These are phyloP conservation scores for Cynaeus angustus DNA, from an alignment of 2,888 invertebrate genomes.

Conservation along the genomic window DNA sequence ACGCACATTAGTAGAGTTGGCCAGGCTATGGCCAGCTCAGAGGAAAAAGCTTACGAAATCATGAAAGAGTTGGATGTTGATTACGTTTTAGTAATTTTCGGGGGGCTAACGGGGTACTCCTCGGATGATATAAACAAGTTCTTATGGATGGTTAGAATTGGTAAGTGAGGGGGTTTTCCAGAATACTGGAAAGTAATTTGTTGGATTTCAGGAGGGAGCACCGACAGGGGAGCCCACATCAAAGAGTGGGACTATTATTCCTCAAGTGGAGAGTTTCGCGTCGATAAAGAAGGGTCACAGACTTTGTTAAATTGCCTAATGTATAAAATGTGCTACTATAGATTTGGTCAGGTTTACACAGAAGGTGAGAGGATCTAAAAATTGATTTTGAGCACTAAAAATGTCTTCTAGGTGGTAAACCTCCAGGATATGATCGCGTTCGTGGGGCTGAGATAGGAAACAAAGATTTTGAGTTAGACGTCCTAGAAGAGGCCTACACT, in stretches of 20 bases:
- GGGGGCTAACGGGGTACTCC: slow-evolving; percentile 98
- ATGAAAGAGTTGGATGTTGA: slow-evolving; percentile 98
- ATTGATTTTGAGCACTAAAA: neutral
- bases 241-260: slow-evolving; percentile 98
- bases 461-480: slow-evolving; percentile 97
- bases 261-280: slow-evolving; percentile 94
- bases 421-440: slow-evolving; percentile 97
- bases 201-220: slow-evolving; percentile 80
- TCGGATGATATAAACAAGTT: slow-evolving; percentile 99
- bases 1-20: slow-evolving; percentile 97
- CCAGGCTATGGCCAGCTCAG: slow-evolving; percentile 98
- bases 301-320: slow-evolving; percentile 96
- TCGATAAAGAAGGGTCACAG: slow-evolving; percentile 95
- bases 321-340: slow-evolving; percentile 99
- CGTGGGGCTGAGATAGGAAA: slow-evolving; percentile 98
- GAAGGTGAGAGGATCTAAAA: slow-evolving; percentile 78
- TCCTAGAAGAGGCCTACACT: slow-evolving; percentile 99
- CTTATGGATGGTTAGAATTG: slow-evolving; percentile 97
- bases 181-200: neutral
- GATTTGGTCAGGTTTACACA: slow-evolving; percentile 96
- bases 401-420: slow-evolving; percentile 79
- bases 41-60: slow-evolving; percentile 97
- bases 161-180: slow-evolving; percentile 56
- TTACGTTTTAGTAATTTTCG: slow-evolving; percentile 98
- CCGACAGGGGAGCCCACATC: slow-evolving; percentile 94